phyloP scores from a whole-genome alignment of 2,888 invertebrate species.

The Macaria notata region DNA sequence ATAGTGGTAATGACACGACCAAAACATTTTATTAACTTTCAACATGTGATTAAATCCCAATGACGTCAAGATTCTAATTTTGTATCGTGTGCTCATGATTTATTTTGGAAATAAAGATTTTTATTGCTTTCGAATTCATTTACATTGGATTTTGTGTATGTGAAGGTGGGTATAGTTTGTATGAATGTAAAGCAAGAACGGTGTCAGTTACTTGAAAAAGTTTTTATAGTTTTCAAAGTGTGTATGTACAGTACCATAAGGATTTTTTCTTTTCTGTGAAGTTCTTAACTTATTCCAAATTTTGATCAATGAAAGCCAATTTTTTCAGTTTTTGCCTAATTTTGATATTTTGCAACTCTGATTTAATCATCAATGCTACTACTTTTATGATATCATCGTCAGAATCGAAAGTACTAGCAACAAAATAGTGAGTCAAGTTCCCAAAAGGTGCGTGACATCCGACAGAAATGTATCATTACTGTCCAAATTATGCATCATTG shows the following conservation, averaged over 20 bases:
- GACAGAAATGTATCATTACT: conserved; percentile 50
- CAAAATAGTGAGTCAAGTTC: conserved; percentile 23
- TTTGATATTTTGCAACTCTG: no score
- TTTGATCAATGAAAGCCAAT: no score
- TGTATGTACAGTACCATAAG: no score
- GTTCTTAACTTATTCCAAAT: no score
- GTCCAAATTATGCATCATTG: conserved; percentile 51
- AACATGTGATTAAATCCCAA: conserved; percentile 29
- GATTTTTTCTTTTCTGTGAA: no score
- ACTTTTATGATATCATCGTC: no score
- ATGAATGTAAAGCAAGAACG: no score
- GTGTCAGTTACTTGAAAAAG: no score
- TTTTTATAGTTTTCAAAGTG: no score
- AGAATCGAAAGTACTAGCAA: conserved; percentile 5
- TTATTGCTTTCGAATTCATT: conserved; percentile 4
- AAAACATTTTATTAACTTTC: conserved; percentile 27
- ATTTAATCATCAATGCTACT: no score
- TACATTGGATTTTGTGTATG: neutral
- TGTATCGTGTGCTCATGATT: conserved; percentile 20
- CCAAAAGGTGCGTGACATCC: conserved; percentile 36
- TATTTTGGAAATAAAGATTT: conserved; percentile 16
- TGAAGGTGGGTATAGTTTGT: no score
- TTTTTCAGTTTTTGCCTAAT: no score
- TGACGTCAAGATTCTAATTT: conserved; percentile 27
- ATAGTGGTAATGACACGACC: conserved; percentile 42